Base-by-base conservation (phyloP, 2,113 vertebrate species). In the Chunga burmeisteri region DNA sequence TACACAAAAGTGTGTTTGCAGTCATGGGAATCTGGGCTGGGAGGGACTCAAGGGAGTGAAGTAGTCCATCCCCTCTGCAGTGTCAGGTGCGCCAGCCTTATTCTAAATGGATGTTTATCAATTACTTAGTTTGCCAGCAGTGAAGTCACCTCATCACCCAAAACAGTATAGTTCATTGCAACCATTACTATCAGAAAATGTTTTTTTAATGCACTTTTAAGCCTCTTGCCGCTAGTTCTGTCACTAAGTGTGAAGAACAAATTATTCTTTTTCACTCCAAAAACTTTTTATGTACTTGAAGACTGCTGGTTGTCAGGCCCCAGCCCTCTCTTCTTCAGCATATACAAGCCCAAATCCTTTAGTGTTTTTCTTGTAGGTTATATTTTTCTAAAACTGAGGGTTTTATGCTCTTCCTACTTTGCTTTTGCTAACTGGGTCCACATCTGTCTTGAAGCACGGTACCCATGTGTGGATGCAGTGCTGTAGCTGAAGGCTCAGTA, bases 171-270 rank as follows among this genome's bases (percentile, higher is more conserved):
- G 50, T 42, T 73, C 68, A 16, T 6, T 58, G 71, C 8, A 9
- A 1, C 36, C 25, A 3, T n/a, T 81, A 15, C 29, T 70, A 4
- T 42, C 42, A 18, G 36, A 9, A 73, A 7, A 3, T 0, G 0
- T 53, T 88, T 56, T 56, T 46, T 16, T 58, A 30, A 5, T 71
- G 55, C 22, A 0, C 42, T 71, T 81, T 23, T 23, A 44, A 91
- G 30, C 44, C 32, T 44, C 8, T 72, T 88, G 20, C 32, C 17
- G 83, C 50, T 73, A 1, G 1, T 55, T 78, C 42, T 81, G 47
- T 84, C 55, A 11, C 82, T n/a, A 46, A 15, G 80, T 56, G 5
- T 6, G 21, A 38, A 73, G 59, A 74, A 55, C 17, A 56, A 53
- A 21, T 91, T 42, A 50, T 86, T 95, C 49, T 79, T 86, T 90